Base-by-base conservation (phyloP, 2,888 invertebrate species). In the Drosophila paramelanica region DNA sequence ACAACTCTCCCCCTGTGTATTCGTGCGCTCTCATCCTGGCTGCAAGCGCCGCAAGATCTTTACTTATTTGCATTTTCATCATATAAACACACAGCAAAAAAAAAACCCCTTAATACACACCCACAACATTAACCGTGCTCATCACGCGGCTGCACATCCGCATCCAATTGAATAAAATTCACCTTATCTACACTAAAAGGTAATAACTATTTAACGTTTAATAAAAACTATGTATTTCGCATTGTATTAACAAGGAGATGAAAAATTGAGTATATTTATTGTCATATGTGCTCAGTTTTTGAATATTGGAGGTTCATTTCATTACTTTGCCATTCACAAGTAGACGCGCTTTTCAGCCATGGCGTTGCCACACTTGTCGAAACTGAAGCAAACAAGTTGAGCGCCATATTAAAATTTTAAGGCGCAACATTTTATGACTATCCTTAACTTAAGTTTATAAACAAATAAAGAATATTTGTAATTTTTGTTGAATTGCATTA, bases 151-250 rank as follows among this genome's bases (percentile, higher is more conserved):
- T 52, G 59, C 53, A 79, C 64, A 51, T 49, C 53, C 50, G 73
- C 77, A 51, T 13, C 25, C 59, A 66, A 71, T 62, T 77, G 82
- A 88, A 83, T 83, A 79, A 73, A 88, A 85, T 83, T 83, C 83
- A 85, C 79, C 70, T 68, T 61, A 73, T 64, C 65, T 59, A 84
- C 65, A 61, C 64, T 70, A 73, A 70, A 73, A 73, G 45, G 36
- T 66, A 73, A 59, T 65, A 71, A 74, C 61, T 80, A 88, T 86
- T 78, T 75, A 83, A 77, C 77, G 43, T 43, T 51, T 73, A 77
- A 73, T 53, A 69, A 77, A 73, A 53, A 47, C 13, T 39, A 77
- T 59, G 64, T 71, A 83, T 69, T 76, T 78, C 53, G 77, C 73
- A 75, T 67, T 59, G 67, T 78, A 76, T 78, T 79, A 82, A 80